Evolutionary conservation across 2,888 invertebrate species (phyloP), one percentile per base, ranked within the genome.

Genomic region (Aphrophora alni): DNA sequence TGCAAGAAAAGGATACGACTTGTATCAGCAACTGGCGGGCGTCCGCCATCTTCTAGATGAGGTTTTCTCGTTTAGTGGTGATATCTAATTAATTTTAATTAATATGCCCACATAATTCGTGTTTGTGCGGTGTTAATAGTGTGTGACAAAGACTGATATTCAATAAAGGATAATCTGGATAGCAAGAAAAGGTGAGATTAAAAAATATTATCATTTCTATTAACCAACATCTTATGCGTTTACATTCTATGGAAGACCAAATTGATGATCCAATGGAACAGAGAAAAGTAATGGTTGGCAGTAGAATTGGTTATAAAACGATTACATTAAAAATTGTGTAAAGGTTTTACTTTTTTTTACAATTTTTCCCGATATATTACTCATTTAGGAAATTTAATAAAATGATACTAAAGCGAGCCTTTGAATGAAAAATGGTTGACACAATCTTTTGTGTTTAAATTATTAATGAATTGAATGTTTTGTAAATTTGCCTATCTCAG

Each of bases 11-110:
- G 88, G 88, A 89, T 88, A 88, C 88, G 88, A 59, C 88, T 88
- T 88, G 88, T 87, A 87, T 88, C 87, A 81, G 85, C 86, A 84
- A 83, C 75, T 88, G 88, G 88, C 88, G 88, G 88, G 88, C 89
- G 89, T 89, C 90, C 90, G 91, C 91, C 91, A 91, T 91, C 90
- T 91, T 91, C 89, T 89, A 89, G 88, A 89, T 89, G 88, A 89
- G 88, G 89, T 89, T 90, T 90, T 87, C 86, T 86, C 86, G 85
- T 87, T 87, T 87, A 87, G 33, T 81, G 77, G 76, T 73, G 59
- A 38, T 75, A 80, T 75, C 38, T 75, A 76, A 82, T 72, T 78
- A 82, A 72, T 81, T 78, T 73, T 72, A 73, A 73, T 72, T 78
- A 80, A 82, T 82, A 82, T 82, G 82, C 81, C 78, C 38, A 72